A percentile compares a stretch with the other conserved stretches of the same genome.
phyloP scores from a whole-genome alignment of 2,797 vertebrate species.

The Darevskia nairensis region DNA sequence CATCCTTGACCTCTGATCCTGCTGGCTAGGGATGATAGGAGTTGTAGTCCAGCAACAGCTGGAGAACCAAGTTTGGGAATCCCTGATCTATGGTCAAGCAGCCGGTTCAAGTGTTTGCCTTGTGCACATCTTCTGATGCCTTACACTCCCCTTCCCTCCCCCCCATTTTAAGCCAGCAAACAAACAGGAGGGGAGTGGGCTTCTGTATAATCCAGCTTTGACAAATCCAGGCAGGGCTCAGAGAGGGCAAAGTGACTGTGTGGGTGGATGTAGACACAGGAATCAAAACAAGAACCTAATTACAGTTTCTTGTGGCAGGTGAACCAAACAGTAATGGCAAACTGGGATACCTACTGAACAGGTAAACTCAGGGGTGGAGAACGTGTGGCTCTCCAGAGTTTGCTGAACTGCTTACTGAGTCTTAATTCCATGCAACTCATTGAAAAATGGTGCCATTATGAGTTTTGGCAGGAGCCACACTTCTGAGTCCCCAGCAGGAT shows the following conservation, averaged over 20 bases:
- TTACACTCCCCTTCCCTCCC: background rate
- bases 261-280: background rate
- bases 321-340: background rate
- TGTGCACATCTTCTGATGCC: background rate
- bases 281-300: background rate
- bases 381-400: no score
- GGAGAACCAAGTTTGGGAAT: no score
- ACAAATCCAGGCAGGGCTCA: background rate
- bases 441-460: background rate
- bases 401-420: no score
- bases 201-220: background rate
- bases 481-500: background rate
- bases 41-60: no score
- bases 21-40: no score
- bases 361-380: no score
- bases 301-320: background rate
- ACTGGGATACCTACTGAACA: background rate
- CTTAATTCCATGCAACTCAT: no score
- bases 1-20: no score
- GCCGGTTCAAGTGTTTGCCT: background rate
- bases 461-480: background rate
- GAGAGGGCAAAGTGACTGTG: background rate
- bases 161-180: background rate
- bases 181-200: background rate
- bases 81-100: background rate